Evolutionary conservation across 2,888 invertebrate genomes (phyloP), one percentile per base, ranked within the genome.

Genomic region (Galerucella pusilla): DNA sequence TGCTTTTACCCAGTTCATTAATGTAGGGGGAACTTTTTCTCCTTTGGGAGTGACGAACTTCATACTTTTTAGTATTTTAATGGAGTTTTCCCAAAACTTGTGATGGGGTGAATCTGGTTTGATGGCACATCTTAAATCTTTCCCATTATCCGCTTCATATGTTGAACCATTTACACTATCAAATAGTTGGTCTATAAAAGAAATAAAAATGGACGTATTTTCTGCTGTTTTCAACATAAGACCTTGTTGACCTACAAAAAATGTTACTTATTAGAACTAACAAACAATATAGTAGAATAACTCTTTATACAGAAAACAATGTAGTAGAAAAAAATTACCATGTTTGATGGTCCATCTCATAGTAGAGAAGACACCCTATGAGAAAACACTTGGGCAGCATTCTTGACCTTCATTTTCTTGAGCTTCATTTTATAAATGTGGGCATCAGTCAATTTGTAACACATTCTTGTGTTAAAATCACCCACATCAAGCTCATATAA

Each of bases 301-400:
- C 28, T 28, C 28, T 28, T 6, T 52, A 52, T 14, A n/a, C 12
- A 14, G n/a, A 52, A 5, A 52, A 52, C 14, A 52, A 14, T n/a
- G n/a, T 52, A 52, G n/a, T 52, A 52, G 52, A 52, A 52, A n/a
- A 52, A 5, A 52, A 14, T 63, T 35, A 63, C 63, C 63, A 63
- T 28, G 2, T 63, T 45, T 63, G 14, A 16, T 16, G 9, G 63
- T 63, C 63, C 63, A 63, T 63, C 63, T 9, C 16, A 63, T n/a
- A 42, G 63, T 63, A 35, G 63, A 63, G 14, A 20, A 20, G 63
- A 63, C n/a, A 35, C 63, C 16, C 45, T 35, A 10, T 63, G 63
- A 14, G 63, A 63, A 63, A 63, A 63, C 25, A 61, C 61, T 20
- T 61, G 61, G 4, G 61, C 61, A 12, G 61, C 61, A 61, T 20